Evolutionary conservation across 30 jellyfish, hydroid and myxozoan species (phyloP), one percentile per base, ranked within the genome.

Genomic region (Aurelia aurita): DNA sequence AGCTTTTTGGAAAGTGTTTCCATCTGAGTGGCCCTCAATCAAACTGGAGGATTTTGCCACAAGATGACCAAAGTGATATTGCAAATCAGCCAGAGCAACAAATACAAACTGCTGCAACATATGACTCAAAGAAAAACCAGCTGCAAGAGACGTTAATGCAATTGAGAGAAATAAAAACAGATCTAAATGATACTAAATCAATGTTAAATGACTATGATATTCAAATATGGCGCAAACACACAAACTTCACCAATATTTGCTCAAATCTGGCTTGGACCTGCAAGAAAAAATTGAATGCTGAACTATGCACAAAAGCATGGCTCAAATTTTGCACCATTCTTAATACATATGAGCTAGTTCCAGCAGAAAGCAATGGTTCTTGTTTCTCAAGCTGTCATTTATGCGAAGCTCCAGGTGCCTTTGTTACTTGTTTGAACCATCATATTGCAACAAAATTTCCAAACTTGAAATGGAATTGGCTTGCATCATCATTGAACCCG

Each of bases 391-490:
- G 94, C 64, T 91, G 75, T 15, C 99, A 96, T 77, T 64, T 96
- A 45, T 96, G 99, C 82, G 99, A 96, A 69, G 99, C 97, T 5
- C 99, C 99, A 3, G 99, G 99, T 18, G 99, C 98, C 14, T 96
- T 96, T 73, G 87, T 96, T 5, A 69, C 98, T n/a, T 87, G 97
- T 46, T 77, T 96, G 51, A 96, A 91, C 69, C 99, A 96, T 79
- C 93, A 77, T 26, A 35, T 96, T 49, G 75, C 51, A 49, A 89
- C 72, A 34, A 69, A 79, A 73, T 81, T 31, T 71, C 79, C 87
- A 12, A 53, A 53, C 16, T 35, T 94, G 23, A 25, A 46, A 16
- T 86, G 92, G 87, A 54, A 81, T 57, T 96, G 99, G 99, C 5
- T 49, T 23, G 98, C 97, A 53, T 74, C 97, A n/a, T 78, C 98